Conservation (phyloP, 1,140 invertebrate genomes). For the Drosophila erecta region DNA sequence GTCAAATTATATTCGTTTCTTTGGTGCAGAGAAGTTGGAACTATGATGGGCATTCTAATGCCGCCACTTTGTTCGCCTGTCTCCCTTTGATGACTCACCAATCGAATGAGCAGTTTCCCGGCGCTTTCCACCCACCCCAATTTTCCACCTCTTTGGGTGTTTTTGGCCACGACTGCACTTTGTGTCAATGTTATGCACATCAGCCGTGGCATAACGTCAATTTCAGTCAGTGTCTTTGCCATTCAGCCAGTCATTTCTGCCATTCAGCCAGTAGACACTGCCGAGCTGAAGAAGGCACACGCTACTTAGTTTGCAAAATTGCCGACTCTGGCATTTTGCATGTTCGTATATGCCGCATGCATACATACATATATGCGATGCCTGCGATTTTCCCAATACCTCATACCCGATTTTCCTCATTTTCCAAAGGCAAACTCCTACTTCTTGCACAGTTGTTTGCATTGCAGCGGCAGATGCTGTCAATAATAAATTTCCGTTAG, state of each 20-base stretch:
- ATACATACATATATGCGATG: background rate
- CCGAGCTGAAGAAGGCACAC: slow-evolving; percentile 18
- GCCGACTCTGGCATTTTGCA: slow-evolving; percentile 61
- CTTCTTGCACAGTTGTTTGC: slow-evolving; percentile 67
- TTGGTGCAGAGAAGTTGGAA: background rate
- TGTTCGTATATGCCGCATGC: slow-evolving; percentile 18
- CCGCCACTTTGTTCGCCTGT: slow-evolving; percentile 22
- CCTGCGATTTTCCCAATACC: background rate
- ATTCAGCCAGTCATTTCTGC: slow-evolving; percentile 9
- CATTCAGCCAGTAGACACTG: slow-evolving; percentile 18
- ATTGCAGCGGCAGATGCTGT: slow-evolving; percentile 81
- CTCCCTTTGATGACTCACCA: slow-evolving; percentile 10
- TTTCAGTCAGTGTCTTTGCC: slow-evolving; percentile 57
- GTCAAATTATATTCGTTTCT: too few relatives aligned
- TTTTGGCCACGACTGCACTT: slow-evolving; percentile 53
- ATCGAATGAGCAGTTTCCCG: slow-evolving; percentile 5
- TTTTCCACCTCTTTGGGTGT: background rate
- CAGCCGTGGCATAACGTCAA: slow-evolving; percentile 56
- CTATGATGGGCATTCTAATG: background rate
- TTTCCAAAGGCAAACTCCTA: slow-evolving; percentile 31
- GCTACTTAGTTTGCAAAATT: slow-evolving; percentile 78
- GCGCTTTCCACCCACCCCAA: slow-evolving; percentile 5
- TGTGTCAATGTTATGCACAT: slow-evolving; percentile 80
- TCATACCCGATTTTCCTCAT: slow-evolving; percentile 17
- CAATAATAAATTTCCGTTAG: slow-evolving; percentile 84